Base-by-base conservation (phyloP, 2,113 vertebrate species). In the Microcebus jonahi region DNA sequence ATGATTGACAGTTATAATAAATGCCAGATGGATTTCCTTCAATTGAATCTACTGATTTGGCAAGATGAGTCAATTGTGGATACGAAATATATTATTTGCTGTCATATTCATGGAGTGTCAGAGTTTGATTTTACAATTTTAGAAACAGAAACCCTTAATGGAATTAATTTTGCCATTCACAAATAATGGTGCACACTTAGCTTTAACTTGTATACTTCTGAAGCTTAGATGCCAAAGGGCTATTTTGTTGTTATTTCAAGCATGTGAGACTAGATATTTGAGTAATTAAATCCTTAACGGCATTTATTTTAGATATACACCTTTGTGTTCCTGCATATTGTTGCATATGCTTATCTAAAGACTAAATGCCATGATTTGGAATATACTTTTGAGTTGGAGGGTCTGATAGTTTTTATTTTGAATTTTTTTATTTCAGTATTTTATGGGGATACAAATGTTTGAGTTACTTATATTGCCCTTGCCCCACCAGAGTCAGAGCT, bases 101-200 rank as follows among this genome's bases (percentile, higher is more conserved):
- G 2, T 88, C 70, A 75, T 65, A 82, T 68, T 77, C 87, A 65
- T 21, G 65, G 36, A 88, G 10, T 17, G 68, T 76, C 80, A 61
- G 50, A 85, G 50, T 18, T 91, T 55, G 29, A 50, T 76, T 87
- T 57, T 91, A 18, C 90, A 29, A 87, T 87, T 71, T 93, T 65
- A 93, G 82, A 82, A 77, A 55, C 27, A 77, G 42, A 88, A 70
- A 1, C 2, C 13, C 6, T n/a, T 39, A 88, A n/a, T 83, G 31
- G 55, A 88, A 67, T 89, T 90, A 71, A 29, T 68, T 96, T 96
- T 88, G 36, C 34, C 50, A 79, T 83, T 96, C n/a, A 68, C 63
- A 89, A 61, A 67, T 50, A 85, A 8, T 36, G n/a, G 13, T 53
- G 42, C 31, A 3, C 21, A 39, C 48, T 87, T 93, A 84, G 29